A percentile compares a stretch with the other conserved stretches of the same genome.
Conservation (phyloP, 2,888 invertebrate species). For the Polia nebulosa region DNA sequence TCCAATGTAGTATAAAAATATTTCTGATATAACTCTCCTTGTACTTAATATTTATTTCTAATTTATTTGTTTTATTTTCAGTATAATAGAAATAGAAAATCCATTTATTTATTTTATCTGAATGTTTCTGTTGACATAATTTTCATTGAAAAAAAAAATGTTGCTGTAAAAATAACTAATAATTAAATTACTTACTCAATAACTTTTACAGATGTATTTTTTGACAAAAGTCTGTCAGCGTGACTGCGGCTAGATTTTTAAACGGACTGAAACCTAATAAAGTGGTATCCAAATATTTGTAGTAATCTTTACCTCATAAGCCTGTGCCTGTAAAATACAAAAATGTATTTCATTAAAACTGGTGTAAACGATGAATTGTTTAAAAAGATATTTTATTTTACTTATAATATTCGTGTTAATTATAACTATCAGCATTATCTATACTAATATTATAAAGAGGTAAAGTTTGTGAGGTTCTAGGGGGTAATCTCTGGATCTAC, state of each 20-base stretch:
- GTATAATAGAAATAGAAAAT: neutral
- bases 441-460: too few species aligned
- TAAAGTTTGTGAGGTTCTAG: too few species aligned
- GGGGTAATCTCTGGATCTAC: too few species aligned
- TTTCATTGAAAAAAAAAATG: neutral
- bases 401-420: constrained; percentile 11
- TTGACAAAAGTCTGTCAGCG: neutral
- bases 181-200: neutral
- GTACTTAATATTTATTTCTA: constrained; percentile 36
- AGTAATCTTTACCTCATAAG: constrained; percentile 31
- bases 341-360: constrained; percentile 13
- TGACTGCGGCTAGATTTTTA: constrained; percentile 12
- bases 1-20: neutral
- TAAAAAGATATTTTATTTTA: constrained; percentile 14
- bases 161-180: neutral
- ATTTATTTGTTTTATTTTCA: neutral
- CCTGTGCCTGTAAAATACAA: constrained; percentile 22
- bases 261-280: constrained; percentile 8
- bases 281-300: constrained; percentile 42
- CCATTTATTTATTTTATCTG: neutral
- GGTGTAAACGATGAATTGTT: neutral
- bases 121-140: neutral
- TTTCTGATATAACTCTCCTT: neutral
- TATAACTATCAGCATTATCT: neutral
- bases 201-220: neutral